Evolutionary conservation across 2,888 invertebrate genomes (phyloP).

Genomic region (Sarcophaga caerulescens): DNA sequence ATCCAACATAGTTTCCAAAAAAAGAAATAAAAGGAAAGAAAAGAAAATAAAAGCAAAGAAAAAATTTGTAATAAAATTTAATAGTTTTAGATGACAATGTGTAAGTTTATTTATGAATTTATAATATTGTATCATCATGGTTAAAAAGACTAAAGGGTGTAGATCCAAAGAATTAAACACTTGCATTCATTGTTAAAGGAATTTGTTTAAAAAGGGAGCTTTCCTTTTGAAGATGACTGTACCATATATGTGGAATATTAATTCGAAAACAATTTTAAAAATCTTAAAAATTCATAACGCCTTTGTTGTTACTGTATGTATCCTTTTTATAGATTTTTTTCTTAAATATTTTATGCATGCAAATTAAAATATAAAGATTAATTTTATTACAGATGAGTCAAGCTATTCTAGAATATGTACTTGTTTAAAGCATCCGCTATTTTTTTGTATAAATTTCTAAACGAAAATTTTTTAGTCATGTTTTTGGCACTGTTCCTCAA

Average conservation of each 20-base stretch:
- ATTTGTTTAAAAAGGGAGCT: too few relatives aligned
- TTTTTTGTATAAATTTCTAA: too few relatives aligned
- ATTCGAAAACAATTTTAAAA: constrained; percentile 28
- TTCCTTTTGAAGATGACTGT: too few relatives aligned
- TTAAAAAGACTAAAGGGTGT: neutral
- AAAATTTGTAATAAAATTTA: constrained; percentile 31
- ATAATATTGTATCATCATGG: neutral
- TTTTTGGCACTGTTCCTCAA: too few relatives aligned
- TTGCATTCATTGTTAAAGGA: too few relatives aligned
- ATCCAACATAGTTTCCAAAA: neutral
- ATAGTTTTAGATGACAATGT: constrained; percentile 51
- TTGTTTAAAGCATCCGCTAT: too few relatives aligned
- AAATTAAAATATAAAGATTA: constrained; percentile 31
- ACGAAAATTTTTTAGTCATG: too few relatives aligned
- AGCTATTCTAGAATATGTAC: neutral
- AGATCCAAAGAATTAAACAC: too few relatives aligned
- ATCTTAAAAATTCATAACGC: constrained; percentile 34
- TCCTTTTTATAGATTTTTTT: constrained; percentile 28
- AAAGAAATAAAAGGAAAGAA: neutral
- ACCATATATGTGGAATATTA: neutral
- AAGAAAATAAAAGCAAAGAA: neutral
- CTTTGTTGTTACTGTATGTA: neutral
- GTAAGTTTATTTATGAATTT: neutral
- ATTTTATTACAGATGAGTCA: neutral
- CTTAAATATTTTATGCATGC: constrained; percentile 35